Evolutionary conservation across 2,797 vertebrate genomes (phyloP), one percentile per base, ranked within the genome.

Genomic region (Tachyglossus aculeatus): DNA sequence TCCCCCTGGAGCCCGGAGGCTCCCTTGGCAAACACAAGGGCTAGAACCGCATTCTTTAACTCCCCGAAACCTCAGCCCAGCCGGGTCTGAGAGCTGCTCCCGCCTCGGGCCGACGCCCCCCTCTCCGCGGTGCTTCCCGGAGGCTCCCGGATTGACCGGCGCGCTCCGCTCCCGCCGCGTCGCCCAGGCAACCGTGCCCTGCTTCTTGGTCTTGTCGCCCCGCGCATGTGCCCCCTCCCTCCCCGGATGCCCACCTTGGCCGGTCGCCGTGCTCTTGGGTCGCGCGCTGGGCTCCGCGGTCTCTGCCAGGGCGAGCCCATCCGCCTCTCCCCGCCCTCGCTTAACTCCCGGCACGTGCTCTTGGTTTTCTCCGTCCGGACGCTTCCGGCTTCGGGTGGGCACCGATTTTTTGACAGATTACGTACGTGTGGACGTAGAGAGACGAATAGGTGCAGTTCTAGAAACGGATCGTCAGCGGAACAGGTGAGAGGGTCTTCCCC

Each of bases 231-330:
- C 86, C 85, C 67, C 85, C 90, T 89, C 87, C 68, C 72, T 78
- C 78, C 66, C 63, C 86, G 31, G 14, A 90, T 71, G 91, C 85
- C 68, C 90, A 85, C 85, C 83, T 87, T 93, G 84, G 81, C 48
- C 82, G 89, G 82, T 88, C 88, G 90, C 78, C 83, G 87, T 92
- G 89, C 88, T 85, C 74, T 88, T 83, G 75, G 86, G 87, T 92
- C 80, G 63, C 86, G 88, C 91, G 86, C 86, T 77, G 86, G 91
- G 90, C 88, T 91, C 92, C 91, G 86, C 62, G 6, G 81, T 90
- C 86, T 88, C 86, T 90, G 88, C 83, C 81, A 88, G 91, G 88
- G 88, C 90, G 87, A 91, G 86, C 92, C 92, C 92, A 93, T 92
- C 91, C 90, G 89, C 83, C 83, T 63, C 88, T 86, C 78, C 76